Evolutionary conservation across 1,140 invertebrate genomes (phyloP).

Genomic region (Drosophila melanica): DNA sequence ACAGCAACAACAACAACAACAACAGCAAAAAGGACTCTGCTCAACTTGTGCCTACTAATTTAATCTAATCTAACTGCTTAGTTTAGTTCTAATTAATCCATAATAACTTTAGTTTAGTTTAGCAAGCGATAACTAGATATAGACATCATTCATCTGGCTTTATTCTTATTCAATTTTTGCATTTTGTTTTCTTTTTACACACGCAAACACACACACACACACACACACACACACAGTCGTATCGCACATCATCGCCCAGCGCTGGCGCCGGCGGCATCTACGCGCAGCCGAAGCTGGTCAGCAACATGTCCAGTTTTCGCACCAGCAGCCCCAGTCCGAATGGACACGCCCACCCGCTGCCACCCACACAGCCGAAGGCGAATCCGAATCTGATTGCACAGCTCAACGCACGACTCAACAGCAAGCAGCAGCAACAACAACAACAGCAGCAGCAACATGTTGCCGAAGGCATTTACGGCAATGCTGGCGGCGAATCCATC

Average conservation of each 20-base stretch:
- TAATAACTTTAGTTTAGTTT: constrained; percentile 33
- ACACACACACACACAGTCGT: constrained; percentile 60
- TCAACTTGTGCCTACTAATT: constrained; percentile 34
- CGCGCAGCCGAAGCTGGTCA: constrained; percentile 81
- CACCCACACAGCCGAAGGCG: constrained; percentile 80
- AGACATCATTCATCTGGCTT: constrained; percentile 7
- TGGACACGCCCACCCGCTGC: constrained; percentile 71
- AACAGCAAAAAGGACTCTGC: background rate
- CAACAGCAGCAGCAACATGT: constrained; percentile 55
- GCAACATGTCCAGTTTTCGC: constrained; percentile 83
- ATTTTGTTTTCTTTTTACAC: constrained; percentile 37
- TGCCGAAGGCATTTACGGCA: constrained; percentile 74
- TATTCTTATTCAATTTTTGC: constrained; percentile 41
- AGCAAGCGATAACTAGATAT: constrained; percentile 25
- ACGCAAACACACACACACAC: constrained; percentile 25
- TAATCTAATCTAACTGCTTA: constrained; percentile 27
- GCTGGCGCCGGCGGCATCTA: constrained; percentile 71
- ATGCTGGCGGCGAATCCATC: constrained; percentile 57
- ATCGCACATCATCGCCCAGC: constrained; percentile 78
- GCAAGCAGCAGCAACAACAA: constrained; percentile 64
- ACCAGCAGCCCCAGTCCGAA: constrained; percentile 75
- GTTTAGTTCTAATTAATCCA: constrained; percentile 17
- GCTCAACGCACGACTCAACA: constrained; percentile 81
- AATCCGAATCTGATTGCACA: constrained; percentile 83
- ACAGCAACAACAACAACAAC: constrained; percentile 28